Evolutionary conservation across 2,113 vertebrate genomes (phyloP), one percentile per base, ranked within the genome.

Genomic region (Gobio gobio): DNA sequence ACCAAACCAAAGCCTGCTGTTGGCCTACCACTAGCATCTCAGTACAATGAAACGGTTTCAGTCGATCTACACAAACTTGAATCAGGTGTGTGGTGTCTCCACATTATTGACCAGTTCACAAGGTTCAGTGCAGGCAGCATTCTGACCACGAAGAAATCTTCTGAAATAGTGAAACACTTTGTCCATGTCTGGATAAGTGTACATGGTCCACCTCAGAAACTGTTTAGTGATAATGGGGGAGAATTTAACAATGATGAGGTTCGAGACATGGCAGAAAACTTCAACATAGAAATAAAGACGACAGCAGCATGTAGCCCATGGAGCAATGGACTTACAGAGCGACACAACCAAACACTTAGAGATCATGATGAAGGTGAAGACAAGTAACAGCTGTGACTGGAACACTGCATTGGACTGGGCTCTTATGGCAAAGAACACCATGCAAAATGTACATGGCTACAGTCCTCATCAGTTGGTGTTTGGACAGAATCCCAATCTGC

Each of bases 211-310:
- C 43, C 58, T 45, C 43, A 45, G 43, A 45, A 45, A n/a, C 58
- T 22, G 58, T 59, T n/a, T n/a, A 59, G n/a, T n/a, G n/a, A n/a
- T n/a, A n/a, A n/a, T n/a, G n/a, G n/a, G n/a, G n/a, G n/a, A 59
- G 58, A 59, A n/a, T 59, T 59, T n/a, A 59, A 59, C n/a, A 59
- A n/a, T n/a, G n/a, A n/a, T n/a, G 56, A 59, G 56, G 56, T 59
- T 22, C 10, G 22, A 59, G 56, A 58, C 8, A 58, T 58, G 54
- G 54, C 54, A 2, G 54, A 58, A 58, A 58, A 58, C 18, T 58
- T 58, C 7, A 58, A 58, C 20, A n/a, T 58, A 58, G 56, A 58
- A n/a, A 4, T 58, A 58, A 58, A 58, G 22, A 58, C 56, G 22
- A 58, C 56, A 58, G 56, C 56, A 22, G 22, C 9, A 3, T 59